phyloP scores from a whole-genome alignment of 2,888 invertebrate genomes.

The Hypercompe scribonia region DNA sequence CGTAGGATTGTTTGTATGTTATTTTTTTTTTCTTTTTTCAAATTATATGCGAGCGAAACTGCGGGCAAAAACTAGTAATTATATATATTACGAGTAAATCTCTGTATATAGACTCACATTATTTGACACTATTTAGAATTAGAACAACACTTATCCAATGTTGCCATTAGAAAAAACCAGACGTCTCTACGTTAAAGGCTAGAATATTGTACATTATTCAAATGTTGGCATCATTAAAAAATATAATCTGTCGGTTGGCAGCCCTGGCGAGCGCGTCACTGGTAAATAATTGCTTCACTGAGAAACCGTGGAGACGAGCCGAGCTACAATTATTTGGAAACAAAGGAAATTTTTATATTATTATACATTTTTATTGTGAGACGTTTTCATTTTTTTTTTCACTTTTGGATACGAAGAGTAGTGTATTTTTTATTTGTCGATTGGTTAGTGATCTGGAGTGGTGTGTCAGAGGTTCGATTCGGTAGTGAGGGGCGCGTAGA shows the following conservation, averaged over 20 bases:
- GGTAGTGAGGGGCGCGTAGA: no score
- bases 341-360: constrained; percentile 20
- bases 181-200: constrained; percentile 24
- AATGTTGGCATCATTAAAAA: constrained; percentile 76
- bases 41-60: no score
- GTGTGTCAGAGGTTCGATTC: no score
- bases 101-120: background rate
- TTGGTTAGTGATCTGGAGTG: no score
- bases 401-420: no score
- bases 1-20: no score
- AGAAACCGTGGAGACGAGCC: constrained; percentile 63
- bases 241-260: constrained; percentile 72
- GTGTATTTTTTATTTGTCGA: no score
- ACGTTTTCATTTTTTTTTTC: background rate
- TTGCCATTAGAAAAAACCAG: constrained; percentile 2
- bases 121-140: no score
- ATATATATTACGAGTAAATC: no score
- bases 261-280: constrained; percentile 73
- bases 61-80: no score
- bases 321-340: constrained; percentile 13
- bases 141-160: background rate
- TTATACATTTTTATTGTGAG: background rate
- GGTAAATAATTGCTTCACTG: constrained; percentile 81
- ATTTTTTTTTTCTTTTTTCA: no score
- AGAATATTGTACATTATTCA: constrained; percentile 56